phyloP scores from a whole-genome alignment of 2,888 invertebrate species.

The Archips xylosteana region DNA sequence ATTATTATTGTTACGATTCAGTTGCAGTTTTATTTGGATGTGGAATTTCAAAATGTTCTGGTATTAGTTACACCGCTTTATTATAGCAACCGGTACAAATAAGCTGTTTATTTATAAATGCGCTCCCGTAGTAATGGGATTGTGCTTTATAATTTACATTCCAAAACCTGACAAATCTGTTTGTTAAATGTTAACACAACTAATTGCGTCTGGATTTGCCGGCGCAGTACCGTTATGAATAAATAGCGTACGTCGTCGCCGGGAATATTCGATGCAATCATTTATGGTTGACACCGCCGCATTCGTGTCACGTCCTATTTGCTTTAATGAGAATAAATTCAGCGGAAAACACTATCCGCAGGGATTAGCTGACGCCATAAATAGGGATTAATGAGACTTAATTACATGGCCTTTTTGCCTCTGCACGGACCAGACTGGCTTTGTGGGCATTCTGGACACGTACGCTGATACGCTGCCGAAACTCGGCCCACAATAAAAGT shows the following conservation, averaged over 20 bases:
- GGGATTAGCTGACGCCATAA: conserved; percentile 66
- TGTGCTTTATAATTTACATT: conserved; percentile 18
- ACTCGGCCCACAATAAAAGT: conserved; percentile 34
- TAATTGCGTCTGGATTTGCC: conserved; percentile 26
- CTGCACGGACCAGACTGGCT: conserved; percentile 46
- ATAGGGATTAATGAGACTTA: conserved; percentile 75
- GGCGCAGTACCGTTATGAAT: conserved; percentile 33
- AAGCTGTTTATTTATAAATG: conserved; percentile 2
- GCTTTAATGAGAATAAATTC: conserved; percentile 56
- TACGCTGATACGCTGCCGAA: conserved; percentile 51
- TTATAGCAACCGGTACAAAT: not conserved
- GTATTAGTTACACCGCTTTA: no score
- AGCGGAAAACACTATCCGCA: conserved; percentile 54
- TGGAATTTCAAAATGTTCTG: no score
- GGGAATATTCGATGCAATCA: conserved; percentile 41
- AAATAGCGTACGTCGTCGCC: conserved; percentile 34
- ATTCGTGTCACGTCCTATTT: conserved; percentile 51
- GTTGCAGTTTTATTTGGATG: no score
- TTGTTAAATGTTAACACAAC: conserved; percentile 32
- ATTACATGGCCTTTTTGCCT: conserved; percentile 68
- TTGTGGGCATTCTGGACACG: conserved; percentile 63
- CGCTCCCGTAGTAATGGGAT: conserved; percentile 2
- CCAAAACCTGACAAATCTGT: conserved; percentile 24
- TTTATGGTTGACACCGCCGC: conserved; percentile 47
- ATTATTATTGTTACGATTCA: not conserved